Evolutionary conservation across 2,888 invertebrate genomes (phyloP).

Genomic region (Nebria salina): DNA sequence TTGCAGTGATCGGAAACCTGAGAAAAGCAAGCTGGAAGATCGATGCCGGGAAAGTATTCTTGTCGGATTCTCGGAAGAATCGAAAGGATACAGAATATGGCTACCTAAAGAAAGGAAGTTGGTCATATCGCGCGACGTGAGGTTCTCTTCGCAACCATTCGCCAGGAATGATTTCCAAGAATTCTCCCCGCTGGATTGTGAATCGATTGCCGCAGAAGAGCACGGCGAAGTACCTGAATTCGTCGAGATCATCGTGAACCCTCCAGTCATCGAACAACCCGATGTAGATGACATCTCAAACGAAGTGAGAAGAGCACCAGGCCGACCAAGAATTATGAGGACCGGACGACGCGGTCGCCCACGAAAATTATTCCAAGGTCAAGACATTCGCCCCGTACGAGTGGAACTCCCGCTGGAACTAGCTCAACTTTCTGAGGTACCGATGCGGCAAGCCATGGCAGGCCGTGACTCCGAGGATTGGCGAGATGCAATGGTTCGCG

Average conservation of each 20-base stretch:
- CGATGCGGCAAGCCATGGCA: no score
- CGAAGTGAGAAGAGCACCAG: slow-evolving; percentile 22
- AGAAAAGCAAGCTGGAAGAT: background rate
- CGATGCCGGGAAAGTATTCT: slow-evolving; percentile 34
- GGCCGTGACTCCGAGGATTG: slow-evolving; percentile 10
- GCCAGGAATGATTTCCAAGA: slow-evolving; percentile 2
- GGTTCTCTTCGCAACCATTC: slow-evolving; percentile 11
- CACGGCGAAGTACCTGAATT: slow-evolving; percentile 11
- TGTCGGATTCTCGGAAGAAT: slow-evolving; percentile 45
- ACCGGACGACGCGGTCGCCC: no score
- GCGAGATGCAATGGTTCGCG: slow-evolving; percentile 15
- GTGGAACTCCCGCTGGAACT: background rate
- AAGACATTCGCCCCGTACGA: background rate
- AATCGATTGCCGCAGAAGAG: slow-evolving; percentile 5
- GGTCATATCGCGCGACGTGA: slow-evolving; percentile 19
- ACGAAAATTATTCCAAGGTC: slow-evolving; percentile 3
- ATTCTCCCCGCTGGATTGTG: slow-evolving; percentile 12
- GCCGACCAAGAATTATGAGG: slow-evolving; percentile 14
- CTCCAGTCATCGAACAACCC: background rate
- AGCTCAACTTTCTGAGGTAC: slow-evolving; percentile 15
- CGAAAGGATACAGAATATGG: slow-evolving; percentile 46
- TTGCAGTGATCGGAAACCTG: slow-evolving; percentile 2
- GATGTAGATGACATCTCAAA: slow-evolving; percentile 5
- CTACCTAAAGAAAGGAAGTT: slow-evolving; percentile 26
- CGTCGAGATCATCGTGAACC: slow-evolving; percentile 15